These are phyloP conservation scores for Octopus sinensis DNA, from an alignment of 1,140 invertebrate species.

Conservation along the genomic window DNA sequence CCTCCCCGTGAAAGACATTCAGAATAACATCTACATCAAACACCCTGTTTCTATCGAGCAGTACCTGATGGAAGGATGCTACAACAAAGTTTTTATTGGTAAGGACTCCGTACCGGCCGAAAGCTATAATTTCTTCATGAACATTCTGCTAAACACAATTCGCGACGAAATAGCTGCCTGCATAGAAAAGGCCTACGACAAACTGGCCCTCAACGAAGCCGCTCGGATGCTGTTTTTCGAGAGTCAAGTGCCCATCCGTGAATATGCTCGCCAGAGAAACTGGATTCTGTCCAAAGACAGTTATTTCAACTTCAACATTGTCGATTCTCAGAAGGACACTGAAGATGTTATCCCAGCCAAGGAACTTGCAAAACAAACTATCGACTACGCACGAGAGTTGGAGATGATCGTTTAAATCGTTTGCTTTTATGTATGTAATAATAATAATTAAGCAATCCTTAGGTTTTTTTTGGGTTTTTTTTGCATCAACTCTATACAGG, in stretches of 20 bases:
- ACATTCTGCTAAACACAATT: slow-evolving; percentile 91
- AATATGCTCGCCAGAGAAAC: slow-evolving; percentile 70
- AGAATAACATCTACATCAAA: slow-evolving; percentile 87
- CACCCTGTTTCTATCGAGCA: slow-evolving; percentile 95
- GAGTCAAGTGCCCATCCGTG: slow-evolving; percentile 67
- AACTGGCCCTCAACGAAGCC: slow-evolving; percentile 83
- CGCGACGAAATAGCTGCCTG: slow-evolving; percentile 91
- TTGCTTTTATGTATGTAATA: not conserved
- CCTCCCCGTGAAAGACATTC: slow-evolving; percentile 86
- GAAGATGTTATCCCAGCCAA: slow-evolving; percentile 81
- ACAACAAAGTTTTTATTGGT: slow-evolving; percentile 91
- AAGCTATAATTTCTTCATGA: slow-evolving; percentile 95
- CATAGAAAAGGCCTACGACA: slow-evolving; percentile 93
- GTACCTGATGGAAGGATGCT: slow-evolving; percentile 98
- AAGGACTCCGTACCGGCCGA: slow-evolving; percentile 94
- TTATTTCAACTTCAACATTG: slow-evolving; percentile 70
- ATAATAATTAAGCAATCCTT: no score
- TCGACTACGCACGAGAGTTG: slow-evolving; percentile 95
- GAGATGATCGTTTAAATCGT: slow-evolving; percentile 91
- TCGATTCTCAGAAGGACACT: slow-evolving; percentile 67
- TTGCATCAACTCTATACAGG: no score
- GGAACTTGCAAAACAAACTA: slow-evolving; percentile 86
- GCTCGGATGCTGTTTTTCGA: slow-evolving; percentile 84
- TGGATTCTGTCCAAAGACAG: slow-evolving; percentile 79
- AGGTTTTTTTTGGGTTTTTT: no score